phyloP scores from a whole-genome alignment of 1,140 invertebrate genomes.

The Aphaenogaster rudis region DNA sequence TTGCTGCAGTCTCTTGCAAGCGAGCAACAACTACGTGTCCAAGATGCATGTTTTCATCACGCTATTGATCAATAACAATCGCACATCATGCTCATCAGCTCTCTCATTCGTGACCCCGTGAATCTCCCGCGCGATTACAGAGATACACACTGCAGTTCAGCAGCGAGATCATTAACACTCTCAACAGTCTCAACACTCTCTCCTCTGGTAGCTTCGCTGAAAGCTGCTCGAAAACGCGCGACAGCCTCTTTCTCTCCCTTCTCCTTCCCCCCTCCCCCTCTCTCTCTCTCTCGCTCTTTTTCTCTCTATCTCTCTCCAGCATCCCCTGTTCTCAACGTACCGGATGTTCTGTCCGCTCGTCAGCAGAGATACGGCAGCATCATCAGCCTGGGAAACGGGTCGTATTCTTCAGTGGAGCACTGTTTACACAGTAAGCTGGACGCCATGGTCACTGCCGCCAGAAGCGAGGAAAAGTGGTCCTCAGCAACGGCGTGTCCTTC shows the following conservation, averaged over 20 bases:
- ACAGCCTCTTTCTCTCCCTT: constrained; percentile 9
- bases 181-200: background rate
- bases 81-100: constrained; percentile 6
- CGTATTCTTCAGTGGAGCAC: constrained; percentile 55
- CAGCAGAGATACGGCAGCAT: constrained; percentile 12
- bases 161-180: background rate
- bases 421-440: constrained; percentile 70
- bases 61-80: constrained; percentile 48
- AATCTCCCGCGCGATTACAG: background rate
- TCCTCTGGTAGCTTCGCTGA: background rate
- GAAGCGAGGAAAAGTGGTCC: constrained; percentile 10
- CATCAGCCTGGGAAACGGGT: background rate
- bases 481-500: constrained; percentile 43
- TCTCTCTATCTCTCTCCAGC: background rate
- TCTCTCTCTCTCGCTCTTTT: background rate
- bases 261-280: background rate
- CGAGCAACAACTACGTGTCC: constrained; percentile 13
- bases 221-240: constrained; percentile 11
- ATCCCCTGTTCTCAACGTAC: constrained; percentile 34
- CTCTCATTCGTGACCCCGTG: background rate
- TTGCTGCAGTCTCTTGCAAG: background rate
- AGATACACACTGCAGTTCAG: background rate
- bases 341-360: constrained; percentile 35
- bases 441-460: constrained; percentile 73
- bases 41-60: constrained; percentile 42